phyloP scores from a whole-genome alignment of 2,113 vertebrate genomes.

The Aegithalos caudatus region DNA sequence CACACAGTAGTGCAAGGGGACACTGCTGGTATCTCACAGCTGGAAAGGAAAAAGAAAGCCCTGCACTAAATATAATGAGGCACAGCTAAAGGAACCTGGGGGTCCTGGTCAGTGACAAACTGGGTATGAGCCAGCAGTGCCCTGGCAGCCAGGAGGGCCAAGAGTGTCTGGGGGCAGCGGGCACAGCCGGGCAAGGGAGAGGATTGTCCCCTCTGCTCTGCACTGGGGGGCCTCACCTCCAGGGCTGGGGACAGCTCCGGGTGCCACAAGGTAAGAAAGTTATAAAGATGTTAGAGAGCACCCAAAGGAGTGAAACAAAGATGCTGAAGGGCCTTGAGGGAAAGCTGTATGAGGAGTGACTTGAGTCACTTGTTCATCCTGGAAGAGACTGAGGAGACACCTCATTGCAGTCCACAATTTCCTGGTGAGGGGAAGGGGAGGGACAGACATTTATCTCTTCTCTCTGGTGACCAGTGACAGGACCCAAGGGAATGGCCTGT shows the following conservation, averaged over 20 bases:
- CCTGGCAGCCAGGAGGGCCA: neutral
- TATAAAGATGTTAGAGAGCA: neutral
- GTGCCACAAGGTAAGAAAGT: neutral
- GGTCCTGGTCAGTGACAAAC: accelerated
- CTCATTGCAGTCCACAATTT: neutral
- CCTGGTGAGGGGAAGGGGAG: neutral
- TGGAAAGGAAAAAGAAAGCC: neutral
- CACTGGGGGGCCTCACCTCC: accelerated
- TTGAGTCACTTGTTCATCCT: neutral
- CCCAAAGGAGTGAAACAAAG: neutral
- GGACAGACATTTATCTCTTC: neutral
- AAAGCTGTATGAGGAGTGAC: neutral
- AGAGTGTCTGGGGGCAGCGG: accelerated
- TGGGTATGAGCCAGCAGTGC: neutral
- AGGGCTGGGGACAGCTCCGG: neutral
- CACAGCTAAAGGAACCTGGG: neutral
- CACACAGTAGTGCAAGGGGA: neutral
- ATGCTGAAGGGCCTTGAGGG: neutral
- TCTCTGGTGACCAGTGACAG: neutral
- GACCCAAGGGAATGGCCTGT: neutral
- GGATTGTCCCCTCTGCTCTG: neutral
- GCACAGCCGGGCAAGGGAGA: accelerated
- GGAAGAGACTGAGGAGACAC: neutral
- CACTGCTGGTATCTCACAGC: neutral
- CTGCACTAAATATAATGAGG: neutral